Evolutionary conservation across 2,888 invertebrate species (phyloP).

Genomic region (Perdita meconis): DNA sequence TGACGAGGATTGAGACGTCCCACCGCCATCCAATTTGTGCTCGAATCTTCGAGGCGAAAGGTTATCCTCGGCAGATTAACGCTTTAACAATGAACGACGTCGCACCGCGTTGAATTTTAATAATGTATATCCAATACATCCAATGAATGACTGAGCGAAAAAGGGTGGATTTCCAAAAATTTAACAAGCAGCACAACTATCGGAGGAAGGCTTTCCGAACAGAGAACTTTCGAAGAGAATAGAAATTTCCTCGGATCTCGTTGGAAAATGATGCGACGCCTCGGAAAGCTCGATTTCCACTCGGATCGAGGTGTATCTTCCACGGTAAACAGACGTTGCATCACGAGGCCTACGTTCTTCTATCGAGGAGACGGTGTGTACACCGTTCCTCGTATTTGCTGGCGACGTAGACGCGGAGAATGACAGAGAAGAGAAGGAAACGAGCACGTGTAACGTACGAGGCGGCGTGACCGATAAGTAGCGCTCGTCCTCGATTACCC

Average conservation of each 20-base stretch:
- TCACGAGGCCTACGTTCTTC: slow-evolving; percentile 61
- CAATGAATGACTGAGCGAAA: too few relatives aligned
- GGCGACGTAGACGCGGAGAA: slow-evolving; percentile 20
- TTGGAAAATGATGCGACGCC: slow-evolving; percentile 33
- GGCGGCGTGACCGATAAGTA: slow-evolving; percentile 59
- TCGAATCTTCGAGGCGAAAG: background rate
- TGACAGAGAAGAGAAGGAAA: slow-evolving; percentile 48
- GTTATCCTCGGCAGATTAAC: background rate
- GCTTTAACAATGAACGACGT: background rate
- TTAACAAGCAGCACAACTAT: background rate
- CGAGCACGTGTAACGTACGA: slow-evolving; percentile 42
- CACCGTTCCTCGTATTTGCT: slow-evolving; percentile 54
- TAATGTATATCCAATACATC: too few relatives aligned
- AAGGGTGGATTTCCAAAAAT: too few relatives aligned
- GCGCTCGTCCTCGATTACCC: slow-evolving; percentile 28
- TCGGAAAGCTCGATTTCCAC: slow-evolving; percentile 34
- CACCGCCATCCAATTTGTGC: background rate
- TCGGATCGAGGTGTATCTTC: slow-evolving; percentile 65
- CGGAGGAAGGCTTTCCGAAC: too few relatives aligned
- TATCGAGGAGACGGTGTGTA: slow-evolving; percentile 44
- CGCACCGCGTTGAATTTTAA: too few relatives aligned
- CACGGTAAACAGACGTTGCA: slow-evolving; percentile 75
- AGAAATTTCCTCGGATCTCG: slow-evolving; percentile 7
- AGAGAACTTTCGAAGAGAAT: slow-evolving; percentile 4
- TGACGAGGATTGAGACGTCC: background rate